Evolutionary conservation across 2,797 vertebrate genomes (phyloP).

Genomic region (Pterois miles): DNA sequence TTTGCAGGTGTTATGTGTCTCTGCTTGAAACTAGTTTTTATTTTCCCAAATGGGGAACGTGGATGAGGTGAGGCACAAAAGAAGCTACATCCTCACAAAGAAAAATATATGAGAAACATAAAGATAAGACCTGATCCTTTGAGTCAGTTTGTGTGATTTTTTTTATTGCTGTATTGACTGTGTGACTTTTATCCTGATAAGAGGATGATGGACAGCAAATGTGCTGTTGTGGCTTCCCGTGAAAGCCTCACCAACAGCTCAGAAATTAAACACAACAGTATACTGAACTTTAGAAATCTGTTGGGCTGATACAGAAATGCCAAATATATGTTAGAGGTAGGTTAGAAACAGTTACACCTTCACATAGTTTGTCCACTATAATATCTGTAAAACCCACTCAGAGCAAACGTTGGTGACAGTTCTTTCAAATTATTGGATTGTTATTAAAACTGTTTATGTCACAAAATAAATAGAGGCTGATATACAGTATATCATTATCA

Average conservation of each 20-base stretch:
- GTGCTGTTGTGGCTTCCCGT: background rate
- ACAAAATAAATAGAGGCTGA: background rate
- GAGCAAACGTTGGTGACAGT: background rate
- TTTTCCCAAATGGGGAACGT: background rate
- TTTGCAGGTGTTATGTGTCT: constrained; percentile 23
- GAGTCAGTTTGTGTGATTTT: background rate
- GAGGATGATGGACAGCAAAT: background rate
- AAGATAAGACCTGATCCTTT: background rate
- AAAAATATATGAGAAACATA: background rate
- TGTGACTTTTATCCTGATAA: background rate
- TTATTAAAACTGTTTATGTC: background rate
- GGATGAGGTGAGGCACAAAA: background rate
- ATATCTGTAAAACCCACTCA: background rate
- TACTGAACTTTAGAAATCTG: background rate
- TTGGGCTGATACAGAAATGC: background rate
- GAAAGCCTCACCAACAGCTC: background rate
- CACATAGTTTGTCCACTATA: no score
- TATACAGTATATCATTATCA: background rate
- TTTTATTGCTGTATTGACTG: background rate
- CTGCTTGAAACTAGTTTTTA: background rate
- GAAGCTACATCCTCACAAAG: background rate
- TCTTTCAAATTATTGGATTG: background rate
- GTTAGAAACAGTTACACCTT: no score
- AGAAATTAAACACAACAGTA: background rate
- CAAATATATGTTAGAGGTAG: background rate